Conservation (phyloP, 37 sponge, comb jelly and placozoan genomes). For the Ianthella basta region DNA sequence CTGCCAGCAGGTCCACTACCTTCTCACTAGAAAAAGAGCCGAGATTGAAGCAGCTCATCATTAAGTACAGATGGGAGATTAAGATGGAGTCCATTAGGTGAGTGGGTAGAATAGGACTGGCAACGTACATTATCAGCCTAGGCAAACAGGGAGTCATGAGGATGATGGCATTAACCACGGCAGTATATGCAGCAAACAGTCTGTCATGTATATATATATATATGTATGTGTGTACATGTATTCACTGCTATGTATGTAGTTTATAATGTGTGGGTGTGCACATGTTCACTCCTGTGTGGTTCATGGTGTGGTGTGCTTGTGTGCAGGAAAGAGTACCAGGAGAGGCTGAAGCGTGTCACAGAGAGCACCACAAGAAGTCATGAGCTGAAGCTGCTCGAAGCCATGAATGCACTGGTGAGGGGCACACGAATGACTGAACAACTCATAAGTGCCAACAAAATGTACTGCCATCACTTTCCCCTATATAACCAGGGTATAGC, state of each 20-base stretch:
- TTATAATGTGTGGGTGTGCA: not conserved
- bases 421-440: no score
- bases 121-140: no score
- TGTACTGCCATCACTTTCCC: no score
- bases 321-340: conserved; percentile 7
- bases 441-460: no score
- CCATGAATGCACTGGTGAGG: conserved; percentile 11
- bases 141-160: no score
- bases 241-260: conserved; percentile 39
- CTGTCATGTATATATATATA: no score
- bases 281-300: conserved; percentile 30
- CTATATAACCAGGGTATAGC: no score
- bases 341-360: not conserved
- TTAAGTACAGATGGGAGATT: conserved; percentile 16
- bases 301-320: not conserved
- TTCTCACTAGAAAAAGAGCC: not conserved
- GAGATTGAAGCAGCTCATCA: not conserved
- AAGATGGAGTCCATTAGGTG: conserved; percentile 8
- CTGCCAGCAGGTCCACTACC: not conserved
- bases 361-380: not conserved
- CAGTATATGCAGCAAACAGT: no score
- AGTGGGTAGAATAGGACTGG: no score
- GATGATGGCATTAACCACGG: no score
- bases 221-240: not conserved
- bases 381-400: conserved; percentile 15